phyloP scores from a whole-genome alignment of 2,113 vertebrate species.

The Chroicocephalus ridibundus region DNA sequence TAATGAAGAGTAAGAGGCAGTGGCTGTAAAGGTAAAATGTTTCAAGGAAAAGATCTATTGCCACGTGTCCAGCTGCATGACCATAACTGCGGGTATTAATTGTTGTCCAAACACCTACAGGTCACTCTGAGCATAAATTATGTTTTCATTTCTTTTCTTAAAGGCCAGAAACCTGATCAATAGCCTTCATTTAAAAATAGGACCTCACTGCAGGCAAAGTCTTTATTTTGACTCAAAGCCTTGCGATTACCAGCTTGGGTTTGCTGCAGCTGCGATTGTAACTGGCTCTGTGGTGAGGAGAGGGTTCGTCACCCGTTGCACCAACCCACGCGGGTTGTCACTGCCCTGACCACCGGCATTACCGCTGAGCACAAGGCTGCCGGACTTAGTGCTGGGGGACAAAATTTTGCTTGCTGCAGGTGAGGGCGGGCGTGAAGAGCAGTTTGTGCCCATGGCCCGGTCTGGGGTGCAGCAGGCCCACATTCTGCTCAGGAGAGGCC shows the following conservation, averaged over 20 bases:
- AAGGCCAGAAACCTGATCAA: slow-evolving; percentile 9
- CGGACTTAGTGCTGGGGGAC: too few species aligned
- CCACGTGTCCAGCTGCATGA: neutral
- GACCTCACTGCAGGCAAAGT: neutral
- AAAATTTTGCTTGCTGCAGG: neutral
- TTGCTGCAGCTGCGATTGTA: neutral
- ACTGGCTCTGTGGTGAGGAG: neutral
- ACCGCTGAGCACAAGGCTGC: neutral
- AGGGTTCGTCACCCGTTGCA: neutral
- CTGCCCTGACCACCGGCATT: fast-evolving
- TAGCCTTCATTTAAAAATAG: slow-evolving; percentile 19
- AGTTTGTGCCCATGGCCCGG: neutral
- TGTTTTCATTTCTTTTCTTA: slow-evolving; percentile 13
- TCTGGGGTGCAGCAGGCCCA: too few species aligned
- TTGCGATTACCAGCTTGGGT: neutral
- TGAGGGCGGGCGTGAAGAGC: neutral
- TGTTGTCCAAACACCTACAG: slow-evolving; percentile 8
- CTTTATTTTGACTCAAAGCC: neutral
- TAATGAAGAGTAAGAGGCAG: slow-evolving; percentile 1
- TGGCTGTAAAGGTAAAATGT: neutral
- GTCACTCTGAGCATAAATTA: slow-evolving; percentile 12
- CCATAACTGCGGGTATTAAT: neutral
- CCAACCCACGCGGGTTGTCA: neutral
- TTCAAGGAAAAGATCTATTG: slow-evolving; percentile 7
- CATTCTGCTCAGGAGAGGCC: too few species aligned